These are phyloP conservation scores for Ahaetulla prasina DNA, from an alignment of 2,113 vertebrate species.

Conservation along the genomic window DNA sequence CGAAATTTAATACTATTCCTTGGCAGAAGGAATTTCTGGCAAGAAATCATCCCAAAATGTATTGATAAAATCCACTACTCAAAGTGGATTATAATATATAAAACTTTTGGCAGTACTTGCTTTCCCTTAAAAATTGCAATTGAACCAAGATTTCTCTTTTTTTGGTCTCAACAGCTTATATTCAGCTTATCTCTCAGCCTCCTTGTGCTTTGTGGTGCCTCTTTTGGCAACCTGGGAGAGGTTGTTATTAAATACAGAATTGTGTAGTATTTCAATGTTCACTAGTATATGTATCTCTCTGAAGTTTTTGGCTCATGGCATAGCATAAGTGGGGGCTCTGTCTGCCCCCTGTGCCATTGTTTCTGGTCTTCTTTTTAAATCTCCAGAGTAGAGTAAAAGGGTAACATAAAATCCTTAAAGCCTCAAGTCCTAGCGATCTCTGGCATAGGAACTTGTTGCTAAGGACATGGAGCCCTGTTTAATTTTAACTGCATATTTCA, in stretches of 20 bases:
- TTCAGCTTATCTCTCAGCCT: neutral
- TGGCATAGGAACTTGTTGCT: neutral
- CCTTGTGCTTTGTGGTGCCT: neutral
- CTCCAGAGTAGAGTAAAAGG: neutral
- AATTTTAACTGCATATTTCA: neutral
- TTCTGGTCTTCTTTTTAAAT: neutral
- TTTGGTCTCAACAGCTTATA: too few relatives aligned
- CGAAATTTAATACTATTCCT: neutral
- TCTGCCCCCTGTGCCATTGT: neutral
- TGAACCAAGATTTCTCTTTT: neutral
- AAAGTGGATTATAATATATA: neutral
- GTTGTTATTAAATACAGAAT: neutral
- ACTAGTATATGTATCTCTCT: neutral
- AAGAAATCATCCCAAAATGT: neutral
- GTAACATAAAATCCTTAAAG: neutral
- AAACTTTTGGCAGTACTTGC: neutral
- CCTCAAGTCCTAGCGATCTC: neutral
- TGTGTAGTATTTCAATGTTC: neutral
- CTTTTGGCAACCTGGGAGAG: neutral
- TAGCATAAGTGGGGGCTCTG: neutral
- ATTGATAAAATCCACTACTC: neutral
- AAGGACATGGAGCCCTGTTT: neutral
- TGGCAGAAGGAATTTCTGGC: neutral
- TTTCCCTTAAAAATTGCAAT: neutral
- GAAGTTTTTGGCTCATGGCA: neutral